Conservation (phyloP, 2,113 vertebrate genomes). For the Rhagologus leucostigma region DNA sequence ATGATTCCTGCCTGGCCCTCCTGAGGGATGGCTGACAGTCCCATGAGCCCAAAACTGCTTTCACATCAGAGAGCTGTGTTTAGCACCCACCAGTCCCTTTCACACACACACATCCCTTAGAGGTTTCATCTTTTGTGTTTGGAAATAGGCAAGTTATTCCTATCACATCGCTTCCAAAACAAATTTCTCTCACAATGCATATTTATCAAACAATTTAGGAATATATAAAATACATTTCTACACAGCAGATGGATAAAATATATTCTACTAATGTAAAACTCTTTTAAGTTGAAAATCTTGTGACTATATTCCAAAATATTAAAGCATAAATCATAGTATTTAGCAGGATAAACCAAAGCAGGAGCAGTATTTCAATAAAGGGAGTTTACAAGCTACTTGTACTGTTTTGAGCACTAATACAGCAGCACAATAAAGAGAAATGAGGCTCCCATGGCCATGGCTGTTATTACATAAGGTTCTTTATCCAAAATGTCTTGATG, state of each 20-base stretch:
- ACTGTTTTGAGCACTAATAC: constrained; percentile 14
- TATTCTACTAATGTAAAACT: constrained; percentile 50
- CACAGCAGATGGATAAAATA: neutral
- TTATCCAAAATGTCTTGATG: constrained; percentile 41
- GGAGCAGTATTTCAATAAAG: constrained; percentile 64
- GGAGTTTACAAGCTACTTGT: constrained; percentile 22
- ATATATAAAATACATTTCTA: neutral
- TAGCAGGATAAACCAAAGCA: constrained; percentile 61
- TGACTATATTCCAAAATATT: constrained; percentile 54
- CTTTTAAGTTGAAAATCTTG: constrained; percentile 54
- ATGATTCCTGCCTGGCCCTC: neutral
- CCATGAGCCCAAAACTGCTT: neutral
- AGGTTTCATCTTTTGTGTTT: neutral
- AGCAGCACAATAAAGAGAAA: constrained; percentile 43
- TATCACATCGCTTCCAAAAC: neutral
- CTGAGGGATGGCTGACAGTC: neutral
- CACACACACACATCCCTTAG: neutral
- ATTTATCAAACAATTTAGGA: constrained; percentile 13
- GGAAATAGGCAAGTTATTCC: neutral
- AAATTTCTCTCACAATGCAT: neutral
- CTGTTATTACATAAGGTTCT: constrained; percentile 32
- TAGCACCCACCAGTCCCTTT: neutral
- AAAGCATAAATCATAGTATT: constrained; percentile 67
- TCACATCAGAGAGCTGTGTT: neutral
- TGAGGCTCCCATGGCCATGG: neutral